Percentiles rank a stretch among this genome's conserved stretches.
These are phyloP conservation scores for Carassius gibelio DNA, from an alignment of 2,113 vertebrate species.

Conservation along the genomic window DNA sequence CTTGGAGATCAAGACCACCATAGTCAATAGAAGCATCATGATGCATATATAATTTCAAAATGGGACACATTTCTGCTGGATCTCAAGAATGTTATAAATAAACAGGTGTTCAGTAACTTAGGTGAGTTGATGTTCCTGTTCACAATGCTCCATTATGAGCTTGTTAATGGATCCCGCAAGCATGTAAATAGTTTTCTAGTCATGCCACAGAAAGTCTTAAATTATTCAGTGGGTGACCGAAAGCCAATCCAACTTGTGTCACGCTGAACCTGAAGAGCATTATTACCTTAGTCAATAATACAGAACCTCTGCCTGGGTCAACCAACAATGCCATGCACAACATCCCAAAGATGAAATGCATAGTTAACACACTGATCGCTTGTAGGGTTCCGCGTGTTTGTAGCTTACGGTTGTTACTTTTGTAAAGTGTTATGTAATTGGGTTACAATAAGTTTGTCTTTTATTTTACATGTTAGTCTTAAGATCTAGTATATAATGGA, in stretches of 20 bases:
- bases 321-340: neutral
- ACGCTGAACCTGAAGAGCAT: constrained; percentile 19
- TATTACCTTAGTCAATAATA: constrained; percentile 32
- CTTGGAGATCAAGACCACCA: neutral
- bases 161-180: constrained; percentile 68
- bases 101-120: constrained; percentile 63
- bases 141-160: constrained; percentile 33
- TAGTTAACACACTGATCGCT: neutral
- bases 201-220: constrained; percentile 66
- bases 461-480: neutral
- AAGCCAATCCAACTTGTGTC: constrained; percentile 67
- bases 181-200: constrained; percentile 73
- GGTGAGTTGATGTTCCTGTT: constrained; percentile 34
- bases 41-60: neutral
- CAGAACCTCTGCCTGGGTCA: neutral
- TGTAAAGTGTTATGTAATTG: neutral
- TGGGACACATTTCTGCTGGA: neutral
- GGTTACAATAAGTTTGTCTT: neutral
- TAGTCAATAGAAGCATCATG: neutral
- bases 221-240: constrained; percentile 72
- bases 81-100: constrained; percentile 53
- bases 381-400: neutral
- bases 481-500: too few relatives aligned
- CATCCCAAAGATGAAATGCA: neutral
- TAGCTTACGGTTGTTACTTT: too few relatives aligned